A percentile compares a stretch with the other conserved stretches of the same genome.
These are phyloP conservation scores for Electrophaes corylata DNA, from an alignment of 2,888 invertebrate species.

Conservation along the genomic window DNA sequence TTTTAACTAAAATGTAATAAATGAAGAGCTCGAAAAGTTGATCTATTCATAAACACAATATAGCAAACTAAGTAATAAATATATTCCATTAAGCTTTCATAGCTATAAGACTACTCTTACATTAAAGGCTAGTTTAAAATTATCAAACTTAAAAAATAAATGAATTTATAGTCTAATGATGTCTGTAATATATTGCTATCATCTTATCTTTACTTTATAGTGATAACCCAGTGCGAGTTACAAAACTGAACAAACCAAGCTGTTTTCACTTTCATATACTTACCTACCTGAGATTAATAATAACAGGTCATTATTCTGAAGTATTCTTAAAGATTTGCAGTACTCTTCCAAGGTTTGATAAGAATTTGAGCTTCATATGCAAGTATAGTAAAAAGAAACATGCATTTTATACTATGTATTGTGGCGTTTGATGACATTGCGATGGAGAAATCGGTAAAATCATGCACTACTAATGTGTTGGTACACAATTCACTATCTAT, in stretches of 20 bases:
- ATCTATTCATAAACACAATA: no score
- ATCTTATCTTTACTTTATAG: slow-evolving; percentile 31
- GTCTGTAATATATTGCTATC: slow-evolving; percentile 25
- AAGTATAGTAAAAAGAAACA: not conserved
- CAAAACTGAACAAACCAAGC: slow-evolving; percentile 47
- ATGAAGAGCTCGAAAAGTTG: no score
- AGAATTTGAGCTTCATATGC: not conserved
- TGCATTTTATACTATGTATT: slow-evolving; percentile 30
- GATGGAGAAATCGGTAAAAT: slow-evolving; percentile 73
- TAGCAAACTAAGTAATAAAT: no score
- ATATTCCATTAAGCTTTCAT: no score
- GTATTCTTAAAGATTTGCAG: not conserved
- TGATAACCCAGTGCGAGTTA: slow-evolving; percentile 55
- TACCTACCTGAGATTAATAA: slow-evolving; percentile 4
- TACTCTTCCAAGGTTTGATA: not conserved
- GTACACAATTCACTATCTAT: slow-evolving; percentile 13
- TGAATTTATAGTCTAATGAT: slow-evolving; percentile 16
- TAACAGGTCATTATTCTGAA: not conserved
- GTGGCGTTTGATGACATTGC: slow-evolving; percentile 59
- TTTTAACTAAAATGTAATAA: no score
- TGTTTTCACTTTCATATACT: slow-evolving; percentile 46
- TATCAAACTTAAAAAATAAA: no score
- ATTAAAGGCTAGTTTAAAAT: no score
- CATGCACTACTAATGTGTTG: slow-evolving; percentile 33
- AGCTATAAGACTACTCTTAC: no score